Percentiles rank a stretch among this genome's conserved stretches.
Conservation (phyloP, 2,113 vertebrate genomes). For the Haemorhous mexicanus region DNA sequence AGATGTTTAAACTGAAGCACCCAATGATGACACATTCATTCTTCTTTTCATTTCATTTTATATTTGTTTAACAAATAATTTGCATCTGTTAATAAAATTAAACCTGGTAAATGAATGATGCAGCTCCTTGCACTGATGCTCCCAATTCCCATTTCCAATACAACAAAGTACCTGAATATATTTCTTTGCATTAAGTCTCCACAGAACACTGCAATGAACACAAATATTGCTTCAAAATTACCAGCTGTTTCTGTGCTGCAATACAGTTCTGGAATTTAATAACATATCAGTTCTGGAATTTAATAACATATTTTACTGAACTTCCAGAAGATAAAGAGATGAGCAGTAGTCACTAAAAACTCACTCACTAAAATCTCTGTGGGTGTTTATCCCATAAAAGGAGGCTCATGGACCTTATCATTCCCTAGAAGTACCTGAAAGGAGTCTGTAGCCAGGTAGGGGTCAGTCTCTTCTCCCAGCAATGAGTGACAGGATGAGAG, state of each 20-base stretch:
- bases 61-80: constrained; percentile 60
- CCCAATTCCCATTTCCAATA: constrained; percentile 10
- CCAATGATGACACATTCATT: constrained; percentile 16
- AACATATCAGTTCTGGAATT: neutral
- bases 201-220: neutral
- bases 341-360: neutral
- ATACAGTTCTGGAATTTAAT: neutral
- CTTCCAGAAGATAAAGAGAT: constrained; percentile 16
- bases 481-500: neutral
- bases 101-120: constrained; percentile 33
- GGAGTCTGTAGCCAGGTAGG: neutral
- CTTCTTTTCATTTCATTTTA: constrained; percentile 56
- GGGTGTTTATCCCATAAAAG: neutral
- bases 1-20: constrained; percentile 1
- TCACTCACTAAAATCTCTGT: neutral
- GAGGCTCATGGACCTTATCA: neutral
- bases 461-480: neutral
- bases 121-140: neutral
- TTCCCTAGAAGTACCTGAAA: neutral
- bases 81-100: constrained; percentile 67
- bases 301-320: neutral
- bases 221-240: constrained; percentile 37
- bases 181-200: constrained; percentile 41
- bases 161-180: neutral
- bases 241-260: neutral